These are phyloP conservation scores for Belonocnema kinseyi DNA, from an alignment of 1,140 invertebrate species.

Conservation along the genomic window DNA sequence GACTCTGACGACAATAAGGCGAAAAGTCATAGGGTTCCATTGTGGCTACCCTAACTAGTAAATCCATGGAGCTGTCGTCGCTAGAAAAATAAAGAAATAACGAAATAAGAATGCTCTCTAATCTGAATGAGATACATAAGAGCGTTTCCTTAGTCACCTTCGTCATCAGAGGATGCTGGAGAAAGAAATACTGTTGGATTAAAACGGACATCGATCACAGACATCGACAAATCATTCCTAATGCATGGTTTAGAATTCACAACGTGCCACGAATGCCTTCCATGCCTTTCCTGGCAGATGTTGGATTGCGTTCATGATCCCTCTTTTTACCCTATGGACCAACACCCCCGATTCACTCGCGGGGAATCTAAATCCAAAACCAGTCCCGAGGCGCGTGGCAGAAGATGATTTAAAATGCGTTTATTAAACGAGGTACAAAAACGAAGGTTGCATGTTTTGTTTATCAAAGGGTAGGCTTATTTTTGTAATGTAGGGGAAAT, in stretches of 20 bases:
- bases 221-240: conserved; percentile 63
- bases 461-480: neutral
- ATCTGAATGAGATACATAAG: conserved; percentile 24
- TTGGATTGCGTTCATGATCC: conserved; percentile 32
- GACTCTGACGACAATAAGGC: neutral
- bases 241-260: conserved; percentile 64
- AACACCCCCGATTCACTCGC: conserved; percentile 49
- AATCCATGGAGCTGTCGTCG: neutral
- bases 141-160: neutral
- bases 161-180: neutral
- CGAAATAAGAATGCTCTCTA: conserved; percentile 3
- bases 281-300: conserved; percentile 53
- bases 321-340: conserved; percentile 37
- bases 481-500: neutral
- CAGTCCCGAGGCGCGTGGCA: conserved; percentile 48
- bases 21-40: neutral
- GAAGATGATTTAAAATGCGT: conserved; percentile 29
- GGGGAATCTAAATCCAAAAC: conserved; percentile 47
- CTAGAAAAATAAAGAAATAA: neutral
- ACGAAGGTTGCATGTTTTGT: neutral
- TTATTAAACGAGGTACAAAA: conserved; percentile 26
- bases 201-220: conserved; percentile 53
- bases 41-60: conserved; percentile 3
- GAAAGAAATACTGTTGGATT: conserved; percentile 44
- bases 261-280: conserved; percentile 49